Conservation (phyloP, 2,888 invertebrate species). For the Agrochola lota region DNA sequence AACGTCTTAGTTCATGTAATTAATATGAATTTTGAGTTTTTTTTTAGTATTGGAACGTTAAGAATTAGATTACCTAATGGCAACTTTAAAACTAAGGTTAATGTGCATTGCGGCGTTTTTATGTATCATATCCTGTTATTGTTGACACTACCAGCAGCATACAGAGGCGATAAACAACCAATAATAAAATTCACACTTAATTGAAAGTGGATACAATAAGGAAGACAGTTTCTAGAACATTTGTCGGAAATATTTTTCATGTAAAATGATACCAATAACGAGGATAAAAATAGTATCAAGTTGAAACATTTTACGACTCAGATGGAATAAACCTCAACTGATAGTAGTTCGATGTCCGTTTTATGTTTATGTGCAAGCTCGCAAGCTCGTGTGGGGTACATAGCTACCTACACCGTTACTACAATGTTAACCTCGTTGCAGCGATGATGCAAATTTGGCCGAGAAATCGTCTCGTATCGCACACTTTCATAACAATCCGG, state of each 20-base stretch:
- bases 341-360: conserved; percentile 63
- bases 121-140: conserved; percentile 44
- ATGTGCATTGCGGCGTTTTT: background rate
- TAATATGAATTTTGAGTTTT: conserved; percentile 9
- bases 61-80: conserved; percentile 1
- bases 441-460: conserved; percentile 87
- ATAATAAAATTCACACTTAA: conserved; percentile 63
- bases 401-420: conserved; percentile 47
- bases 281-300: conserved; percentile 62
- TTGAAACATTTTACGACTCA: conserved; percentile 58
- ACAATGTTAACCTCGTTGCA: conserved; percentile 79
- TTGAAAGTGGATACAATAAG: conserved; percentile 57
- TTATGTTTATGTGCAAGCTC: conserved; percentile 64
- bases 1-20: conserved; percentile 15
- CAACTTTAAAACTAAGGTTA: conserved; percentile 13
- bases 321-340: conserved; percentile 53
- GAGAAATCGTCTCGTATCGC: conserved; percentile 87
- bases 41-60: background rate
- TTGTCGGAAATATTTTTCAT: conserved; percentile 61
- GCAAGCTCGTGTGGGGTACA: conserved; percentile 41
- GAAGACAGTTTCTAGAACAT: conserved; percentile 65
- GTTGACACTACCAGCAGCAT: conserved; percentile 37
- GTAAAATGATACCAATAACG: conserved; percentile 61
- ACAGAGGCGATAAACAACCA: conserved; percentile 45
- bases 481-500: conserved; percentile 89